phyloP scores from a whole-genome alignment of 1,140 invertebrate genomes.

The Spodoptera frugiperda region DNA sequence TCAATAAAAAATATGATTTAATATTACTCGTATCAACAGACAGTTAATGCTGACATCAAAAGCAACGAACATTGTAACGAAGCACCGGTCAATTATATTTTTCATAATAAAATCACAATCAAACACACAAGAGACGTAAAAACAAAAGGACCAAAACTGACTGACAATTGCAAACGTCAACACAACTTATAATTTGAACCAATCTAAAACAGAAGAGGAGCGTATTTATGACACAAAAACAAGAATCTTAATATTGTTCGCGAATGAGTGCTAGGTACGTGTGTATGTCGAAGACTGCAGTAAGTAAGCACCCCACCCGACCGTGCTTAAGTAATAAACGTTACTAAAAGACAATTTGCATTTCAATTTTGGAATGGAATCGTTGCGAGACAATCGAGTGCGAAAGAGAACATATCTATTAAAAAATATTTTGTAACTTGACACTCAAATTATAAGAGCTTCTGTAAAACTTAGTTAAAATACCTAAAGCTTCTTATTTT shows the following conservation, averaged over 20 bases:
- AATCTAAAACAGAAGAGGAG: conserved; percentile 9
- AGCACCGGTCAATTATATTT: neutral
- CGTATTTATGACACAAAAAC: conserved; percentile 1
- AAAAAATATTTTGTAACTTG: no score
- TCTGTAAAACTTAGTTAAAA: no score
- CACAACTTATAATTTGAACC: conserved; percentile 31
- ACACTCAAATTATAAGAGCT: no score
- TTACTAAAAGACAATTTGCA: conserved; percentile 38
- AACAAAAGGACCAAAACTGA: conserved; percentile 1
- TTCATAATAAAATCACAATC: conserved; percentile 12
- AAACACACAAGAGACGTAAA: neutral
- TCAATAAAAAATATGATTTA: no score
- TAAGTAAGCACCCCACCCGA: conserved; percentile 38
- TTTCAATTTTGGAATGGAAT: conserved; percentile 11
- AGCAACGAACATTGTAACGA: neutral
- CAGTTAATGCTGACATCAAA: no score
- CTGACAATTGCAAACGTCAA: neutral
- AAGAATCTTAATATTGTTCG: neutral
- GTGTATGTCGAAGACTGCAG: conserved; percentile 5
- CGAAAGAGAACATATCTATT: no score
- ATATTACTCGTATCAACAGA: neutral
- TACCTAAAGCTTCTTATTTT: no score
- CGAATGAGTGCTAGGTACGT: conserved; percentile 18
- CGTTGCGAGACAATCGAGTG: neutral
- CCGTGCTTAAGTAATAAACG: conserved; percentile 30